A percentile compares a stretch with the other conserved stretches of the same genome.
Conservation (phyloP, 1,140 invertebrate species). For the Aphaenogaster ashmeadi region DNA sequence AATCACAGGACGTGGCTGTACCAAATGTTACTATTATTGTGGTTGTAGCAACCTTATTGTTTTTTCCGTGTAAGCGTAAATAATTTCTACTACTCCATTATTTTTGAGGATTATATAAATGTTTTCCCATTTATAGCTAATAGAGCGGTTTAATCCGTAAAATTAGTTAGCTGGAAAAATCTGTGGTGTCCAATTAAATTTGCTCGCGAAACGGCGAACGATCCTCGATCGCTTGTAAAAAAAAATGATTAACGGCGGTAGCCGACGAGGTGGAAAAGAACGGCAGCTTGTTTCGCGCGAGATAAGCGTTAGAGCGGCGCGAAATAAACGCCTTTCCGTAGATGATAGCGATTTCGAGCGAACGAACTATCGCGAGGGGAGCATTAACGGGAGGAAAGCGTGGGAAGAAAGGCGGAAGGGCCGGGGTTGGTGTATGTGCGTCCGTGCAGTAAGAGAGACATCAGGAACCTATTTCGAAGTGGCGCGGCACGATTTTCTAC, state of each 20-base stretch:
- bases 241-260: conserved; percentile 55
- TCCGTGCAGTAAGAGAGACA: conserved; percentile 57
- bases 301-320: conserved; percentile 60
- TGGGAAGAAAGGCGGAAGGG: conserved; percentile 51
- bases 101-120: background rate
- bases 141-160: background rate
- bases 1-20: too few relatives aligned
- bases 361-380: conserved; percentile 54
- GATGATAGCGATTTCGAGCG: conserved; percentile 64
- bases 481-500: conserved; percentile 63
- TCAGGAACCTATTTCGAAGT: conserved; percentile 65
- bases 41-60: too few relatives aligned
- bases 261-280: conserved; percentile 39
- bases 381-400: conserved; percentile 53
- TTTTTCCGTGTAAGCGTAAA: background rate
- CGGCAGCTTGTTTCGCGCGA: conserved; percentile 56
- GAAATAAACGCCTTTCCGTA: conserved; percentile 63
- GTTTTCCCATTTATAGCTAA: background rate
- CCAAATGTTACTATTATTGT: too few relatives aligned
- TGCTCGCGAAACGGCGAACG: conserved; percentile 2
- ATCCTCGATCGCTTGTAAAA: conserved; percentile 19
- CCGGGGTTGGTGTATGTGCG: conserved; percentile 37
- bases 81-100: background rate
- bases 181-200: conserved; percentile 42
- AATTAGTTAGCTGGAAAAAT: conserved; percentile 4